A percentile compares a stretch with the other conserved stretches of the same genome.
These are phyloP conservation scores for Thymelicus lineola DNA, from an alignment of 2,888 invertebrate species.

Conservation along the genomic window DNA sequence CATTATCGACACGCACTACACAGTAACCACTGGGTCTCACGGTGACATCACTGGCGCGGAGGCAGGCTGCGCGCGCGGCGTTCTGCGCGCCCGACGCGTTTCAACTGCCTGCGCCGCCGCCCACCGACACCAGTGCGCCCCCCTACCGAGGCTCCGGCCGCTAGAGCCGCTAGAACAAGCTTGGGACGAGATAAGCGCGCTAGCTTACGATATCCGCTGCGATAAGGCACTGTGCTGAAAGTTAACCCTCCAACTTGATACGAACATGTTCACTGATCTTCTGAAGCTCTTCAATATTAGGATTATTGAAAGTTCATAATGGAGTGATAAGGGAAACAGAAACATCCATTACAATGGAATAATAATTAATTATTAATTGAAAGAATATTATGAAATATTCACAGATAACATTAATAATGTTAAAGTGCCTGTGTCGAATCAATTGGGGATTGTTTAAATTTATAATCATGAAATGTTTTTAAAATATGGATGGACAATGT, in stretches of 20 bases:
- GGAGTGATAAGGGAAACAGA: neutral
- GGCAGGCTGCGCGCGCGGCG: slow-evolving; percentile 59
- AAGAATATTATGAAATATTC: no score
- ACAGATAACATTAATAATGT: no score
- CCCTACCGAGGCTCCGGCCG: slow-evolving; percentile 53
- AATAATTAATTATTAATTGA: no score
- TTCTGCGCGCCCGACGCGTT: slow-evolving; percentile 71
- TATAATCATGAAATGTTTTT: no score
- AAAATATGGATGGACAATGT: no score
- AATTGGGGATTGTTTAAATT: no score
- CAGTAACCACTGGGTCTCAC: slow-evolving; percentile 63
- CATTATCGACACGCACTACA: slow-evolving; percentile 64
- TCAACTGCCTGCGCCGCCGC: slow-evolving; percentile 58
- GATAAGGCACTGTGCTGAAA: slow-evolving; percentile 18
- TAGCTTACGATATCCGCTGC: slow-evolving; percentile 52
- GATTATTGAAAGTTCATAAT: neutral
- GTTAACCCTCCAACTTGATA: slow-evolving; percentile 14
- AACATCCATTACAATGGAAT: no score
- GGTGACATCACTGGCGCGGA: slow-evolving; percentile 70
- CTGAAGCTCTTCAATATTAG: neutral
- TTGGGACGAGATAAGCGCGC: slow-evolving; percentile 57
- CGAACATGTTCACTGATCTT: slow-evolving; percentile 20
- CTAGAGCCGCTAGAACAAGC: slow-evolving; percentile 46
- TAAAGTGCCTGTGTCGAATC: no score
- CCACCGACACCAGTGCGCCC: slow-evolving; percentile 45